These are phyloP conservation scores for Sarotherodon lohbergeri DNA, from an alignment of 2,113 vertebrate species.

Conservation along the genomic window DNA sequence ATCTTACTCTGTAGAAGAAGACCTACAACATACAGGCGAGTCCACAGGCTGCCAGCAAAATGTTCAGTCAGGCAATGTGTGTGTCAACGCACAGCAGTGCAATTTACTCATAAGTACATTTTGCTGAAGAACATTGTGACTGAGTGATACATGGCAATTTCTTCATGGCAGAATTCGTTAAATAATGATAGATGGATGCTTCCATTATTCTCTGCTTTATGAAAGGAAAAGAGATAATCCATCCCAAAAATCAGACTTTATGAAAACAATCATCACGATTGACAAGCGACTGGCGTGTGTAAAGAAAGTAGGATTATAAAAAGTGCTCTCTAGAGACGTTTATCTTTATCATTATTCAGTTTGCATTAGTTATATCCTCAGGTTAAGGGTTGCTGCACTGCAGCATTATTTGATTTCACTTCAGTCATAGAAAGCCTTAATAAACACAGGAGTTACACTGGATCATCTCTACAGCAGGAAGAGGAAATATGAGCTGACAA, in stretches of 20 bases:
- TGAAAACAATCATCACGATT: background rate
- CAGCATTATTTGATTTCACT: background rate
- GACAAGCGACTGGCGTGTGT: background rate
- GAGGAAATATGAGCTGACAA: background rate
- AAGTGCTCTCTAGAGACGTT: background rate
- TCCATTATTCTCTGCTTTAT: background rate
- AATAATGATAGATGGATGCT: background rate
- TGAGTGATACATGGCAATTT: background rate
- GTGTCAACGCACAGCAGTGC: background rate
- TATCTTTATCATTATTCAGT: background rate
- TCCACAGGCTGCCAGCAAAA: background rate
- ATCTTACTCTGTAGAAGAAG: fast-evolving
- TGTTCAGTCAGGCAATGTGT: background rate
- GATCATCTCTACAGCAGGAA: background rate
- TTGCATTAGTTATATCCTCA: background rate
- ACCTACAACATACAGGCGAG: background rate
- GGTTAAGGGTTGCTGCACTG: background rate
- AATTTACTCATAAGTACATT: fast-evolving
- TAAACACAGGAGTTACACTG: background rate
- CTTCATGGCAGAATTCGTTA: background rate
- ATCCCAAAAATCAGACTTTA: background rate
- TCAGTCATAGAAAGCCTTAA: background rate
- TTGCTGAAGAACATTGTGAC: background rate
- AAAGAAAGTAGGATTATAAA: background rate
- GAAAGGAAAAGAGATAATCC: background rate